phyloP scores from a whole-genome alignment of 2,888 invertebrate genomes.

The Andrena dorsata region DNA sequence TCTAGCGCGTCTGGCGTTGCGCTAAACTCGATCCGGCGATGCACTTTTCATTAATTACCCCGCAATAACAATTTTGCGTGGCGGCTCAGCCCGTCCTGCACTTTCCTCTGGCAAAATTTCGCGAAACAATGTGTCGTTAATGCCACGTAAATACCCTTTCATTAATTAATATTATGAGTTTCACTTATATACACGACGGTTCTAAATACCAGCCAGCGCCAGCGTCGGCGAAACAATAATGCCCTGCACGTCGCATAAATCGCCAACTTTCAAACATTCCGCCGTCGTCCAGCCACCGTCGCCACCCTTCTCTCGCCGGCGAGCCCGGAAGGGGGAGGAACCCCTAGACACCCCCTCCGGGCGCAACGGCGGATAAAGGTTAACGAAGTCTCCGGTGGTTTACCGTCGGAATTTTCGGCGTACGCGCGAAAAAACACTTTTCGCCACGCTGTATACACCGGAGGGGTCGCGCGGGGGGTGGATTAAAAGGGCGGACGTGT shows the following conservation, averaged over 20 bases:
- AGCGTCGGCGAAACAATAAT: slow-evolving; percentile 37
- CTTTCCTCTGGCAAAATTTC: slow-evolving; percentile 12
- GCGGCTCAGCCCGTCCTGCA: neutral
- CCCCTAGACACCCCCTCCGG: slow-evolving; percentile 20
- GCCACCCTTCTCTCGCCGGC: neutral
- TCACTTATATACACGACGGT: slow-evolving; percentile 12
- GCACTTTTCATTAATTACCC: slow-evolving; percentile 33
- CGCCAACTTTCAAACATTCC: slow-evolving; percentile 60
- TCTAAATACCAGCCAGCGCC: slow-evolving; percentile 37
- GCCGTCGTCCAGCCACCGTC: slow-evolving; percentile 15
- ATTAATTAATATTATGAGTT: slow-evolving; percentile 57
- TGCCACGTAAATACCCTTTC: slow-evolving; percentile 47
- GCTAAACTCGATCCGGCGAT: neutral
- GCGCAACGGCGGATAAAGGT: slow-evolving; percentile 26
- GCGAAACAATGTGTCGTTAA: slow-evolving; percentile 48
- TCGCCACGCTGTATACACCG: slow-evolving; percentile 47
- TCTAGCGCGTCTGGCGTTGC: neutral
- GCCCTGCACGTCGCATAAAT: slow-evolving; percentile 49
- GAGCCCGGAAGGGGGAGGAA: neutral
- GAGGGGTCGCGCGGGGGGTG: slow-evolving; percentile 6
- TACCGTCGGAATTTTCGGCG: slow-evolving; percentile 55
- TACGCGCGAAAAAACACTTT: slow-evolving; percentile 59
- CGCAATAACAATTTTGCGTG: slow-evolving; percentile 4
- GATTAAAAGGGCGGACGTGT: slow-evolving; percentile 65
- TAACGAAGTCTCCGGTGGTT: slow-evolving; percentile 64